Percentiles rank a stretch among this genome's conserved stretches.
Conservation (phyloP, 2,888 invertebrate genomes). For the Aelia acuminata region DNA sequence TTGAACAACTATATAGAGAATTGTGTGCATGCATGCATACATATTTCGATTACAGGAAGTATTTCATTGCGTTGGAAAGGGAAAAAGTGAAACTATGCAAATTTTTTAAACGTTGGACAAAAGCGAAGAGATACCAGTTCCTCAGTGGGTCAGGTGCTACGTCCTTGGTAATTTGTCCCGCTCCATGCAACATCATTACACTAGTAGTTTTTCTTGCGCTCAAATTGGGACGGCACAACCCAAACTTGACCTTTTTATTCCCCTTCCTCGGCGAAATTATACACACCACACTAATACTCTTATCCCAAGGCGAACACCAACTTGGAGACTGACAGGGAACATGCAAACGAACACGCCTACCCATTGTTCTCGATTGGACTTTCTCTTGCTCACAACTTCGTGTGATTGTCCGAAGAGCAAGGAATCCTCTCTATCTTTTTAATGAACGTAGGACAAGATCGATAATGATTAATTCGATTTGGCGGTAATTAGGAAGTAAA, state of each 20-base stretch:
- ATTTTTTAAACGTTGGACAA: conserved; percentile 14
- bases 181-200: conserved; percentile 38
- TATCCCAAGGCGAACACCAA: not conserved
- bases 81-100: conserved; percentile 49
- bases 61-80: not conserved
- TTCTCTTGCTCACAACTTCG: not conserved
- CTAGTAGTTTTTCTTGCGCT: not conserved
- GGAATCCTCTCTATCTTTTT: not conserved
- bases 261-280: not conserved
- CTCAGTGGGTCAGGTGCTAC: not conserved
- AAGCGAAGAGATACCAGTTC: not conserved
- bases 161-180: not conserved
- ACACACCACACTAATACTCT: not conserved
- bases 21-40: too few relatives aligned
- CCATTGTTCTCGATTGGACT: not conserved
- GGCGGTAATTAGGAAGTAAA: conserved; percentile 22
- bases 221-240: not conserved
- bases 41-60: too few relatives aligned
- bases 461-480: conserved; percentile 24
- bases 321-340: not conserved
- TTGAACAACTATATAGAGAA: too few relatives aligned
- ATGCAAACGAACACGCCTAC: not conserved
- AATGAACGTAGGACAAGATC: not conserved
- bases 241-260: conserved; percentile 13
- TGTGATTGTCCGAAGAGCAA: not conserved